Conservation (phyloP, 1,140 invertebrate genomes). For the Drosophila novamexicana region DNA sequence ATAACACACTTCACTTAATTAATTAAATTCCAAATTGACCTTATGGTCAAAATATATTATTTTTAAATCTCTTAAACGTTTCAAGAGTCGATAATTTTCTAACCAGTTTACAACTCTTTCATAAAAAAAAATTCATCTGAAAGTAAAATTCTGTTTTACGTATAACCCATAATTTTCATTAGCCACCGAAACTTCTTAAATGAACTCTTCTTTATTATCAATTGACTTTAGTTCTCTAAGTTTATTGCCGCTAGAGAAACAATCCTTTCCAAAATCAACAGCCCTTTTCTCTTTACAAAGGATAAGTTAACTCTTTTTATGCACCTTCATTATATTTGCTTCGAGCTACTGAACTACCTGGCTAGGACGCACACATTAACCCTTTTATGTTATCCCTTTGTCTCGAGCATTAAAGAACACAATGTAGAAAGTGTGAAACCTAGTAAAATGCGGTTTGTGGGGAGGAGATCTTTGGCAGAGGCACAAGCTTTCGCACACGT, state of each 20-base stretch:
- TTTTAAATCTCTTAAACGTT: no score
- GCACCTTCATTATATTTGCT: conserved; percentile 60
- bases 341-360: conserved; percentile 46
- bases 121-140: neutral
- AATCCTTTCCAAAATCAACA: conserved; percentile 17
- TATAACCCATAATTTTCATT: neutral
- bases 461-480: neutral
- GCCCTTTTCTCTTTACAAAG: conserved; percentile 48
- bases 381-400: conserved; percentile 68
- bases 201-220: conserved; percentile 38
- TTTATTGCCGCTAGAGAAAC: conserved; percentile 20
- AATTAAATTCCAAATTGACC: no score
- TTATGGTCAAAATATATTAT: no score
- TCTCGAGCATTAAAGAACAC: conserved; percentile 6
- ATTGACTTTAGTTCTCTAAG: conserved; percentile 32
- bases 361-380: conserved; percentile 42
- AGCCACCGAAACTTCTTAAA: conserved; percentile 13
- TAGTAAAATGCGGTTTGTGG: neutral
- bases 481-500: no score
- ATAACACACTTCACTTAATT: no score
- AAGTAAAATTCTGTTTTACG: neutral
- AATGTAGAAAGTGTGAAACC: conserved; percentile 33
- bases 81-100: no score
- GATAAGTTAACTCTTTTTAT: conserved; percentile 75
- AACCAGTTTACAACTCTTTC: no score